Conservation (phyloP, 2,888 invertebrate genomes). For the Schizotus pectinicornis region DNA sequence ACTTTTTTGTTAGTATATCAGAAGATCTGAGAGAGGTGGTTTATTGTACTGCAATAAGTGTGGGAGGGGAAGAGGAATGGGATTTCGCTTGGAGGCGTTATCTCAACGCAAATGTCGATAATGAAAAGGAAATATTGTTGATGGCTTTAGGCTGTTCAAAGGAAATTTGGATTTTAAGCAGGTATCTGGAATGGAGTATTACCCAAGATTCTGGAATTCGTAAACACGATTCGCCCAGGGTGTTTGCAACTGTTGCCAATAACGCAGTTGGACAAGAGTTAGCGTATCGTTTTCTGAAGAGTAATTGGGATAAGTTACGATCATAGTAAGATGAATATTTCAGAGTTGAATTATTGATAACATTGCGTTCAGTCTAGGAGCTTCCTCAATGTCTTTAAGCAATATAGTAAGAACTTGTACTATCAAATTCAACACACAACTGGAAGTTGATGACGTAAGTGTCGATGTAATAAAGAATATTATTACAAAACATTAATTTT, state of each 20-base stretch:
- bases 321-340: conserved; percentile 68
- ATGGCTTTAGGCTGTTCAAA: conserved; percentile 81
- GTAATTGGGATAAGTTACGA: conserved; percentile 75
- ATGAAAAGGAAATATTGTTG: conserved; percentile 80
- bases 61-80: conserved; percentile 87
- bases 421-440: conserved; percentile 74
- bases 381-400: conserved; percentile 71
- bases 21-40: conserved; percentile 83
- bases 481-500: background rate
- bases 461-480: background rate
- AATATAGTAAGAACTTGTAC: conserved; percentile 76
- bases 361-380: conserved; percentile 69
- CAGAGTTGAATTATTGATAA: background rate
- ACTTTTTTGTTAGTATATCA: too few species aligned
- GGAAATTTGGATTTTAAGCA: conserved; percentile 80
- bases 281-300: conserved; percentile 78
- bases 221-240: conserved; percentile 80
- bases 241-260: conserved; percentile 77
- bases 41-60: conserved; percentile 84
- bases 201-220: conserved; percentile 77
- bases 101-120: conserved; percentile 75
- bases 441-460: conserved; percentile 78
- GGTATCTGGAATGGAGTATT: conserved; percentile 78
- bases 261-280: conserved; percentile 83
- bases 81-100: conserved; percentile 86